A percentile compares a stretch with the other conserved stretches of the same genome.
Evolutionary conservation across 2,888 invertebrate genomes (phyloP).

Genomic region (Harpagoxenus sublaevis): DNA sequence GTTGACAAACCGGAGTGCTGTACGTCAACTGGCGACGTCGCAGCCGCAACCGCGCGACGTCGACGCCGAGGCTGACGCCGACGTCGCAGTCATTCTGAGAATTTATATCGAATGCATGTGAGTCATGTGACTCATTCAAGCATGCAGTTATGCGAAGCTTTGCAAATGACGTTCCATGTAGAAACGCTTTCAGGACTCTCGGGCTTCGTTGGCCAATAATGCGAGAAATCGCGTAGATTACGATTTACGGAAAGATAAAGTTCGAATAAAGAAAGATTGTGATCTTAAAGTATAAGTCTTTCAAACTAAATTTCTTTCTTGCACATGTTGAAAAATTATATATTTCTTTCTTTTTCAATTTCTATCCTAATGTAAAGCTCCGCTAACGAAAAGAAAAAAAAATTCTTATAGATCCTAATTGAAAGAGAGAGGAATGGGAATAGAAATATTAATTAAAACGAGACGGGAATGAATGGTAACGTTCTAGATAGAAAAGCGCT

Average conservation of each 20-base stretch:
- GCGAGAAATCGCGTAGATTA: constrained; percentile 11
- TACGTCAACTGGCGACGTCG: constrained; percentile 33
- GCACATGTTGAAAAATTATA: neutral
- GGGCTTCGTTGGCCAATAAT: constrained; percentile 10
- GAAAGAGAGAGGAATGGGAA: neutral
- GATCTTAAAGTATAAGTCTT: neutral
- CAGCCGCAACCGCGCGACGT: neutral
- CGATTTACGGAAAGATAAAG: neutral
- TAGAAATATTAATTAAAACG: constrained; percentile 21
- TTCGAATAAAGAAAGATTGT: neutral
- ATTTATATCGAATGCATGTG: constrained; percentile 48
- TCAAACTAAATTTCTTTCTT: neutral
- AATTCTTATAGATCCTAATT: constrained; percentile 26
- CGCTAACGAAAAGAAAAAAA: neutral
- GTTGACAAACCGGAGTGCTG: constrained; percentile 53
- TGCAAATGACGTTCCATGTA: constrained; percentile 32
- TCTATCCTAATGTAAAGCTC: neutral
- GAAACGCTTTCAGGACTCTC: constrained; percentile 8
- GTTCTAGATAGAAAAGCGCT: constrained; percentile 6
- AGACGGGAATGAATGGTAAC: neutral
- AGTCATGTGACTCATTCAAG: constrained; percentile 44
- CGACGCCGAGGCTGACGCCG: constrained; percentile 13
- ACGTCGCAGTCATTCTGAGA: constrained; percentile 32
- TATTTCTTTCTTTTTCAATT: neutral
- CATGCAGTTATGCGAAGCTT: constrained; percentile 38